A percentile compares a stretch with the other conserved stretches of the same genome.
phyloP scores from a whole-genome alignment of 2,888 invertebrate genomes.

The Leptopterna dolabrata region DNA sequence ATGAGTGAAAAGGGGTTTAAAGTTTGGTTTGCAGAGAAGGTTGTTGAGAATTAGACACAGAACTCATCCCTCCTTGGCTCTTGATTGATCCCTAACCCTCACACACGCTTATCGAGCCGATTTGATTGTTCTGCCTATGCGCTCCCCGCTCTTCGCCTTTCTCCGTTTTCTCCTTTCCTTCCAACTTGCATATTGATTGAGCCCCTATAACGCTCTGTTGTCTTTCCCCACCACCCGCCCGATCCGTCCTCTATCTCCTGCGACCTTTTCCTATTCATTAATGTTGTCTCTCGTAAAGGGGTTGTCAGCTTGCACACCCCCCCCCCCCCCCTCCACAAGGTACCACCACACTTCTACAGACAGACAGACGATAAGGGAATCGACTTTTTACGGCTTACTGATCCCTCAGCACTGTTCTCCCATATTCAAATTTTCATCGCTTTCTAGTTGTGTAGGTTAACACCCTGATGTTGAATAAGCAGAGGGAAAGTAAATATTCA shows the following conservation, averaged over 20 bases:
- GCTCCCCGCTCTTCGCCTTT: conserved; percentile 31
- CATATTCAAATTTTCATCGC: conserved; percentile 47
- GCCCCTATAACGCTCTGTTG: conserved; percentile 55
- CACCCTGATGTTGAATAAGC: conserved; percentile 47
- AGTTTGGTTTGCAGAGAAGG: conserved; percentile 50
- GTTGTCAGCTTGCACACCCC: not conserved
- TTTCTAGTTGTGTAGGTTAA: conserved; percentile 38
- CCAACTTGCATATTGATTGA: conserved; percentile 56
- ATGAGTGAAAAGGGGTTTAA: conserved; percentile 32
- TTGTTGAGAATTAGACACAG: conserved; percentile 49
- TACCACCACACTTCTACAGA: not conserved
- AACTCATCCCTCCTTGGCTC: conserved; percentile 39
- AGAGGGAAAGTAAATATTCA: conserved; percentile 43
- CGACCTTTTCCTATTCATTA: conserved; percentile 52
- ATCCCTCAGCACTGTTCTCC: conserved; percentile 19
- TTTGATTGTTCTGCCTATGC: conserved; percentile 51
- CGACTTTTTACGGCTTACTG: conserved; percentile 43
- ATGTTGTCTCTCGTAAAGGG: conserved; percentile 35
- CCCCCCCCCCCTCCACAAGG: no score
- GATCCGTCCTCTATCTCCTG: conserved; percentile 26
- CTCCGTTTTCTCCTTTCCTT: conserved; percentile 46
- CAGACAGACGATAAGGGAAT: conserved; percentile 17
- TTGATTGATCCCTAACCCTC: conserved; percentile 47
- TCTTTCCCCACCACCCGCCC: conserved; percentile 39
- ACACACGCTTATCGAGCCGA: conserved; percentile 50